Base-by-base conservation (phyloP, 1,140 invertebrate species). In the Teleopsis dalmanni region DNA sequence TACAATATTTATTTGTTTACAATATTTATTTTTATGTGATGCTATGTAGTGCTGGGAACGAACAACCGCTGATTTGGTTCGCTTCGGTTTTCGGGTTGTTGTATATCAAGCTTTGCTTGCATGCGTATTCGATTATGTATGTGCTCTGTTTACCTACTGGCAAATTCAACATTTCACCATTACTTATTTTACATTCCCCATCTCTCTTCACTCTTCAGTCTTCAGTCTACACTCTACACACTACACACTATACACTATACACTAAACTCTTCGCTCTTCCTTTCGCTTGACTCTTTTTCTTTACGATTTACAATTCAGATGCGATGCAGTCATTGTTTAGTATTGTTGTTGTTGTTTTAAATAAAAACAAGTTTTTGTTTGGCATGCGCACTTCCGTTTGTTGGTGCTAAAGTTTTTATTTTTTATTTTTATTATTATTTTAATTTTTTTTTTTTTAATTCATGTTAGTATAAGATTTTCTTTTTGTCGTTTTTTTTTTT, bases 371-470 rank as follows among this genome's bases (percentile, higher is more conserved):
- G 53, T 61, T 64, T 62, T 65, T 52, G 59, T 55, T 52, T 65
- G 62, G 62, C 62, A 65, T 65, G 62, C 65, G 62, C 62, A 65
- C 62, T 65, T 65, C 62, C 62, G 62, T 65, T 65, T 65, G 57
- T 51, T 60, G 56, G 25, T 25, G 27, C 41, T 43, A 27, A 19
- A n/a, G 27, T 29, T 40, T 40, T 40, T n/a, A n/a, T n/a, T n/a
- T n/a, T n/a, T n/a, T n/a, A n/a, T n/a, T n/a, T n/a, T n/a, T n/a
- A n/a, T n/a, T n/a, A n/a, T n/a, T n/a, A n/a, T n/a, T n/a, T n/a
- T n/a, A n/a, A n/a, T n/a, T n/a, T n/a, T n/a, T n/a, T n/a, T n/a
- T n/a, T n/a, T n/a, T n/a, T n/a, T n/a, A n/a, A n/a, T n/a, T n/a
- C n/a, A n/a, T n/a, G n/a, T n/a, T n/a, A n/a, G n/a, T n/a, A n/a